Base-by-base conservation (phyloP, 1,140 invertebrate genomes). In the Lasioglossum baleicum region DNA sequence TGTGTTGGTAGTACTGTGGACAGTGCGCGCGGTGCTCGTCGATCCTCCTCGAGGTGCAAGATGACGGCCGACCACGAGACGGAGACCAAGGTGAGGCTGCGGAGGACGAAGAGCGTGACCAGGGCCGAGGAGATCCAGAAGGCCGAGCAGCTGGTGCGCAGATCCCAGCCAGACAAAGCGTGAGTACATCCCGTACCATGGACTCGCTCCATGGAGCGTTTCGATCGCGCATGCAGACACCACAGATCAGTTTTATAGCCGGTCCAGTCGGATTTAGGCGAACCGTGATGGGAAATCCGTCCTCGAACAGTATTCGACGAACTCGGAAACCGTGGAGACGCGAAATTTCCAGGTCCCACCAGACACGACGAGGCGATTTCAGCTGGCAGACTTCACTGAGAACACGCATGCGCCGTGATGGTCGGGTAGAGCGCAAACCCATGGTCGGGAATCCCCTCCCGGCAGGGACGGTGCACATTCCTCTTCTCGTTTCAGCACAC, bases 121-220 rank as follows among this genome's bases (percentile, higher is more conserved):
- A 94, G 96, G 75, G 97, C 97, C 58, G 97, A 98, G 93, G 96
- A 98, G 93, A 97, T 97, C 67, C 95, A 95, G 71, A 95, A 96
- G 87, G 95, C 96, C 84, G 97, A 97, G 91, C 95, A 95, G 85
- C 96, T 95, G 93, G 95, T 95, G 75, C 94, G 97, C 64, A 95
- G 94, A 89, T 95, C 95, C n/a, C 97, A 98, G 88, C 96, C 96
- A 7, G 97, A 98, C 92, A 97, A 96, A 94, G 97, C 97, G 97
- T 98, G 93, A 96, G 96, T 95, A 83, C 42, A 48, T 6, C 7
- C 56, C 56, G 6, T 0, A 15, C 17, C 51, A 56, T 20, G 51
- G 20, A 56, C 51, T 56, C 20, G 15, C 6, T 56, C 17, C 13
- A 35, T 15, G 51, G 5, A 17, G n/a, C 56, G 56, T 48, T 69